Conservation (phyloP, 64 coral and sea anemone species). For the Dendronephthya gigantea region DNA sequence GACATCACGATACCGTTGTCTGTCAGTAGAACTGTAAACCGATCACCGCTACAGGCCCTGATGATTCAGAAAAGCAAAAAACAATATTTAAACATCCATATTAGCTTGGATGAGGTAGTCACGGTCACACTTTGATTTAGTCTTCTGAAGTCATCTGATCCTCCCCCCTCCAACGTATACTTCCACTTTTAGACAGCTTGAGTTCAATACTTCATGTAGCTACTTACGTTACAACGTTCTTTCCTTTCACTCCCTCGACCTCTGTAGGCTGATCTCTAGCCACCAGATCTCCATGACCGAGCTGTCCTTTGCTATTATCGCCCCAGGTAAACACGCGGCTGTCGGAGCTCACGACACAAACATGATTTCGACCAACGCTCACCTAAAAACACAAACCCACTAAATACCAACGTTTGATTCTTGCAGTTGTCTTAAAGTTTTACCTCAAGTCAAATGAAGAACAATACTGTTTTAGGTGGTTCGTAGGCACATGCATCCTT, state of each 20-base stretch:
- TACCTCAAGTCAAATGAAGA: too few species aligned
- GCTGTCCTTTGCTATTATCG: constrained; percentile 75
- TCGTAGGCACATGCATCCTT: too few species aligned
- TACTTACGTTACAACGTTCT: constrained; percentile 72
- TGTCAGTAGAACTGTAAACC: constrained; percentile 84
- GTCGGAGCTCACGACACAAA: constrained; percentile 82
- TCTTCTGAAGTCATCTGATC: too few species aligned
- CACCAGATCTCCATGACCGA: constrained; percentile 66
- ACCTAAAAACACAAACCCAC: constrained; percentile 66
- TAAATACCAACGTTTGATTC: neutral
- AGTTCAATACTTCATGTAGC: neutral
- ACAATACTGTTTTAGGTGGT: too few species aligned
- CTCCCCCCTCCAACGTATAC: too few species aligned
- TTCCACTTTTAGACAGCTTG: neutral
- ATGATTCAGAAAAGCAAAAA: neutral
- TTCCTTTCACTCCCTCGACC: constrained; percentile 66
- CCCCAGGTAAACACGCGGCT: constrained; percentile 79
- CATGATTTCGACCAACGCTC: constrained; percentile 72
- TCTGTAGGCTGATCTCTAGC: constrained; percentile 60
- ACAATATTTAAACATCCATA: neutral
- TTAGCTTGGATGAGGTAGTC: too few species aligned
- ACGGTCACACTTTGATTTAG: too few species aligned
- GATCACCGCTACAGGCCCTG: constrained; percentile 77
- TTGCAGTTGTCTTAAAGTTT: too few species aligned
- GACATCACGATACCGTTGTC: constrained; percentile 99